Evolutionary conservation across 1,140 invertebrate species (phyloP).

Genomic region (Zophobas atratus): DNA sequence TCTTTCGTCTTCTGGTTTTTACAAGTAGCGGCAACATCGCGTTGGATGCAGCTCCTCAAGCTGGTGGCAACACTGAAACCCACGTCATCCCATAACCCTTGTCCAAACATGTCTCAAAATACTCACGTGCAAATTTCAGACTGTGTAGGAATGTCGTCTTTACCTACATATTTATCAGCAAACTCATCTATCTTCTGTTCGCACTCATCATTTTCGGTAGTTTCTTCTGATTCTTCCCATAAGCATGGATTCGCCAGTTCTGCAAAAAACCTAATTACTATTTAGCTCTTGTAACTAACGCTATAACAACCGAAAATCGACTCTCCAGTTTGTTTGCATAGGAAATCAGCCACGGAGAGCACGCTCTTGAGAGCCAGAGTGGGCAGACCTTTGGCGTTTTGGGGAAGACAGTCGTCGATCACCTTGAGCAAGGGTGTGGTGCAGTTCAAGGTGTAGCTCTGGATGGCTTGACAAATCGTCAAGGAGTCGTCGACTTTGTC

Average conservation of each 20-base stretch:
- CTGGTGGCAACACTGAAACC: conserved; percentile 3
- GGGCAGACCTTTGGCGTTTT: conserved; percentile 43
- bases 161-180: not conserved
- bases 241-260: conserved; percentile 26
- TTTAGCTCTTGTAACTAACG: not conserved
- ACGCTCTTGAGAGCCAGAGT: conserved; percentile 7
- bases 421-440: conserved; percentile 31
- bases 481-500: conserved; percentile 30
- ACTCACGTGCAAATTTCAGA: conserved; percentile 18
- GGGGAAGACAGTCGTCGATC: conserved; percentile 39
- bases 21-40: not conserved
- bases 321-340: conserved; percentile 31
- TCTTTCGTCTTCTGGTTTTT: conserved; percentile 19
- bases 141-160: not conserved
- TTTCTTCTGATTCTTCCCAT: conserved; percentile 23
- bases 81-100: not conserved
- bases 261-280: not conserved
- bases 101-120: not conserved
- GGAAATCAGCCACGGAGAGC: not conserved
- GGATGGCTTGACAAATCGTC: conserved; percentile 33
- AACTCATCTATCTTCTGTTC: conserved; percentile 11
- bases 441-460: conserved; percentile 18
- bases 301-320: conserved; percentile 16
- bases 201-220: conserved; percentile 1
- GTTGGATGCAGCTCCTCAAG: conserved; percentile 10